Base-by-base conservation (phyloP, 2,888 invertebrate genomes). In the Sipunculus nudus region DNA sequence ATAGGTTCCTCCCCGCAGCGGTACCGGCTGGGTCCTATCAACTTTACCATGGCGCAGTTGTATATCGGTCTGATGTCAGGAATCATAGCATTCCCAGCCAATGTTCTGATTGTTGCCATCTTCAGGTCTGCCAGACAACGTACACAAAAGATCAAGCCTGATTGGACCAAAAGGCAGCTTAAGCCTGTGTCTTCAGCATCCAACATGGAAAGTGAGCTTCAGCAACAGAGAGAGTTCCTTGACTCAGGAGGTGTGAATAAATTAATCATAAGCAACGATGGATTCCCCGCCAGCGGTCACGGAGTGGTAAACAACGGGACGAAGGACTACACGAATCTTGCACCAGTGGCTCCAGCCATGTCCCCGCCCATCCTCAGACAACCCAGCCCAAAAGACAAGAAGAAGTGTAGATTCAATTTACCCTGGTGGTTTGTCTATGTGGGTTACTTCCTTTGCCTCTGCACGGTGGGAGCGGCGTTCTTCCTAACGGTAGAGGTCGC, bases 21-120 rank as follows among this genome's bases (percentile, higher is more conserved):
- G 2, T 46, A 81, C 32, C 68, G 73, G 16, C 39, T 84, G 23
- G 84, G 83, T 2, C 82, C 82, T 3, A 71, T 84, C 47, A 68
- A 66, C 4, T 61, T 84, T 2, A 76, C 76, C 31, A 72, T 75
- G n/a, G 74, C 75, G 52, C 78, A 77, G 62, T 49, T 71, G 5
- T 55, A 56, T 19, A 53, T 59, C 5, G 68, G 70, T 23, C 23
- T 67, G 21, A 45, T 69, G 6, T 56, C 65, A 5, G 52, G 60
- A 21, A 43, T 71, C 16, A 62, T 72, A n/a, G 69, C 60, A 5
- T 52, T 71, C 41, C 71, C 71, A 21, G 53, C 65, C 43, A 69
- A 63, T 53, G 31, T 71, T 19, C 54, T 71, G 16, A 63, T 71
- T 40, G 63, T 63, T 1, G 38, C 47, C 2, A 39, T 72, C 23